phyloP scores from a whole-genome alignment of 1,140 invertebrate species.

The Pseudomyrmex concolor region DNA sequence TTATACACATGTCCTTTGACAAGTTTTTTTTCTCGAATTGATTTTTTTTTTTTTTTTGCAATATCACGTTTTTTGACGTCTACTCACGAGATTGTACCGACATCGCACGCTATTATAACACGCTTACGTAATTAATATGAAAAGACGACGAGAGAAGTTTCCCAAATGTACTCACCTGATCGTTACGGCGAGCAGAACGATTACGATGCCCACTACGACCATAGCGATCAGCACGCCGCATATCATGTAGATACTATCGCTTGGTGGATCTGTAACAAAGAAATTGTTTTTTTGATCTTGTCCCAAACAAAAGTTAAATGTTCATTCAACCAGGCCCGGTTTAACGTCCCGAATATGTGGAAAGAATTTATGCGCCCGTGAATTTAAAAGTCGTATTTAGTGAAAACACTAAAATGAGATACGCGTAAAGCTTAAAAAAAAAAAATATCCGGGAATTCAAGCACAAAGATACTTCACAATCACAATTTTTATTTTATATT shows the following conservation, averaged over 20 bases:
- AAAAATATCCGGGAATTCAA: too few relatives aligned
- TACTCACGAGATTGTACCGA: constrained; percentile 32
- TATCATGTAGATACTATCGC: constrained; percentile 92
- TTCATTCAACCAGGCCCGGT: neutral
- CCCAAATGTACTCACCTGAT: constrained; percentile 88
- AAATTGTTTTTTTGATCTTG: neutral
- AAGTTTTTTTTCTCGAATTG: neutral
- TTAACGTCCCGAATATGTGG: neutral
- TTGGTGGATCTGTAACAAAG: constrained; percentile 89
- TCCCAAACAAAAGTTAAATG: neutral
- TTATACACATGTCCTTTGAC: too few relatives aligned
- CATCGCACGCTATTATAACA: constrained; percentile 1
- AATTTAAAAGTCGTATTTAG: too few relatives aligned
- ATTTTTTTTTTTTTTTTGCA: neutral
- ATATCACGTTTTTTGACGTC: neutral
- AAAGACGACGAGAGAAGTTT: too few relatives aligned
- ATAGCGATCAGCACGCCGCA: constrained; percentile 92
- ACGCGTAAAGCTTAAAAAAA: too few relatives aligned
- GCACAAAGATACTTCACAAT: too few relatives aligned
- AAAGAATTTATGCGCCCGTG: neutral
- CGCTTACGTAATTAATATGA: constrained; percentile 18
- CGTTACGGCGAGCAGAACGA: constrained; percentile 90
- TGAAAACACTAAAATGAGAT: too few relatives aligned
- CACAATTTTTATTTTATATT: too few relatives aligned
- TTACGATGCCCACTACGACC: constrained; percentile 91